Evolutionary conservation across 1,140 invertebrate species (phyloP), one percentile per base, ranked within the genome.

Genomic region (Thalassaphorura encarpata): DNA sequence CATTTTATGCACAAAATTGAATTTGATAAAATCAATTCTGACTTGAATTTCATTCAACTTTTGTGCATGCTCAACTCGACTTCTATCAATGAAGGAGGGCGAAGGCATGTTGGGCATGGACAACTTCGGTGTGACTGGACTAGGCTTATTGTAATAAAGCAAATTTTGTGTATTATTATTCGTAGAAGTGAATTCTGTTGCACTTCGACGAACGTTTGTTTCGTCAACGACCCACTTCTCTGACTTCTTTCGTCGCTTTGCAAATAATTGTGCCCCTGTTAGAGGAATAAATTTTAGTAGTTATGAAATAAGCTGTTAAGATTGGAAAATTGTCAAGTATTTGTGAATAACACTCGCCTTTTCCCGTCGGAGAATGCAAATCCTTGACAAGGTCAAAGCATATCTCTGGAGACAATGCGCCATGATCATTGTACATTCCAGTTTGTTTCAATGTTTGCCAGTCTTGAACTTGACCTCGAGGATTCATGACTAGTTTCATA

Each of bases 161-260:
- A n/a, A n/a, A 49, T 47, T 41, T 21, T 39, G 18, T 18, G 40
- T 52, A 43, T 39, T 31, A 68, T 54, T 70, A 56, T 50, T 71
- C 68, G 68, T 63, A 62, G 68, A 67, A 61, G 69, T 66, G 58
- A 71, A 68, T 53, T 72, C 65, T 61, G 69, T 66, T 29, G 72
- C 71, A 39, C 39, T 56, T 51, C 46, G 58, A 54, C 55, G 56
- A 45, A 75, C 73, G 42, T 70, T 84, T 62, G 72, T 79, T 69
- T 86, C 85, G 63, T 88, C 87, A 18, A 90, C 83, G 18, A 90
- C 78, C 84, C 85, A 92, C 70, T 89, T 87, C 67, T 89, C 85
- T 5, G 85, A 84, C 64, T 83, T 80, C 76, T 85, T 86, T 68
- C 85, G 82, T 43, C 88, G 78, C 69, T 89, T 89, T 19, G 86